Evolutionary conservation across 2,888 invertebrate genomes (phyloP).

Genomic region (Dasysyrphus albostriatus): DNA sequence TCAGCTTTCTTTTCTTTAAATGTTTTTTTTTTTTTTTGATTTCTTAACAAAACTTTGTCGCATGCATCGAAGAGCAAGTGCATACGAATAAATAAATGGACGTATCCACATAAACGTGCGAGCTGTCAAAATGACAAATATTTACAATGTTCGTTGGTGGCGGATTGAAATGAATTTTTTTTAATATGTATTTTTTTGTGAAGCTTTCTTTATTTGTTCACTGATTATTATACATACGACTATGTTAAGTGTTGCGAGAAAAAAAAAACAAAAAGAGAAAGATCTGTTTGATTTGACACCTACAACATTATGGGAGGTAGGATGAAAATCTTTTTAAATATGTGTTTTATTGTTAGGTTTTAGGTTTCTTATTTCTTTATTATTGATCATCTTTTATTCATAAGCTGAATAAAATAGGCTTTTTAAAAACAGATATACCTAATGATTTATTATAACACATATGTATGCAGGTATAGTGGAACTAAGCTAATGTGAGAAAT

Average conservation of each 20-base stretch:
- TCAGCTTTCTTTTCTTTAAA: constrained; percentile 69
- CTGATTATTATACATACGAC: too few relatives aligned
- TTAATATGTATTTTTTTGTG: too few relatives aligned
- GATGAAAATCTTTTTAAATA: constrained; percentile 9
- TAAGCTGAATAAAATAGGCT: constrained; percentile 9
- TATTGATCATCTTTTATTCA: constrained; percentile 69
- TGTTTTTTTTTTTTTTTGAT: constrained; percentile 8
- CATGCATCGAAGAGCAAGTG: constrained; percentile 44
- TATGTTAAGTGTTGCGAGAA: neutral
- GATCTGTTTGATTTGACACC: constrained; percentile 68
- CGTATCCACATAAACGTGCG: neutral
- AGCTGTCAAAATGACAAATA: constrained; percentile 68
- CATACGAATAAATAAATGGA: constrained; percentile 34
- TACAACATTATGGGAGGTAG: constrained; percentile 27
- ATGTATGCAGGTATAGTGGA: constrained; percentile 22
- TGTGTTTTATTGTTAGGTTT: constrained; percentile 34
- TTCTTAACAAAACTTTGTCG: neutral
- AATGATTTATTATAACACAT: constrained; percentile 20
- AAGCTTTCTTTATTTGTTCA: constrained; percentile 13
- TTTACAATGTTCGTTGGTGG: constrained; percentile 58
- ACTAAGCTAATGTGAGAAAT: constrained; percentile 8
- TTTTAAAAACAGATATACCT: constrained; percentile 4
- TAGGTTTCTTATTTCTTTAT: neutral
- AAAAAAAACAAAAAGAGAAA: constrained; percentile 42
- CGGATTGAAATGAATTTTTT: constrained; percentile 59